phyloP scores from a whole-genome alignment of 2,113 vertebrate genomes.

The Progne subis region DNA sequence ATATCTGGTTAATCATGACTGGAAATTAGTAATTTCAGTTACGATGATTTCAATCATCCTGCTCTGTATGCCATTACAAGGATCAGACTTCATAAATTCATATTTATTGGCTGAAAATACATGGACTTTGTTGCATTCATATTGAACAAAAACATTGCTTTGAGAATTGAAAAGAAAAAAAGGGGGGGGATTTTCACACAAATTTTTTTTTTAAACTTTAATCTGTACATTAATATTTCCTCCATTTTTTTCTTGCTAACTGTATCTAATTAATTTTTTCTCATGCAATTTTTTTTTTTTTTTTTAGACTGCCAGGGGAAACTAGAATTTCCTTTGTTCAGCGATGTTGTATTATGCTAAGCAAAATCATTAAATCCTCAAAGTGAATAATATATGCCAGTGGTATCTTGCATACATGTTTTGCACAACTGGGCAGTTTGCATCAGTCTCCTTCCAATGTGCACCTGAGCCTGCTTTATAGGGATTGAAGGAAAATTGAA shows the following conservation, averaged over 20 bases:
- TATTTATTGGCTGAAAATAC: not conserved
- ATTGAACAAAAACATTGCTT: not conserved
- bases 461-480: not conserved
- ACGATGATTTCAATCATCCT: not conserved
- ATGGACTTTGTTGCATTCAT: not conserved
- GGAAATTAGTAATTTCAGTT: not conserved
- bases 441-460: not conserved
- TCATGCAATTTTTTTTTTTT: not conserved
- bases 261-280: not conserved
- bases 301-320: not conserved
- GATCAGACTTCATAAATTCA: not conserved
- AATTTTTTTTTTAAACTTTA: not conserved
- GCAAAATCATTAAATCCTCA: not conserved
- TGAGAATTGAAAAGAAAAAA: not conserved
- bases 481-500: conserved; percentile 2
- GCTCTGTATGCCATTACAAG: not conserved
- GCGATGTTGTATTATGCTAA: not conserved
- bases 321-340: not conserved
- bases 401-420: not conserved
- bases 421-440: not conserved
- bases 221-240: not conserved
- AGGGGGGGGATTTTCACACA: not conserved
- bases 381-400: not conserved
- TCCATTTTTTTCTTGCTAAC: not conserved
- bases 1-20: not conserved